Evolutionary conservation across 2,797 vertebrate genomes (phyloP), one percentile per base, ranked within the genome.

Genomic region (Hyperoplus immaculatus): DNA sequence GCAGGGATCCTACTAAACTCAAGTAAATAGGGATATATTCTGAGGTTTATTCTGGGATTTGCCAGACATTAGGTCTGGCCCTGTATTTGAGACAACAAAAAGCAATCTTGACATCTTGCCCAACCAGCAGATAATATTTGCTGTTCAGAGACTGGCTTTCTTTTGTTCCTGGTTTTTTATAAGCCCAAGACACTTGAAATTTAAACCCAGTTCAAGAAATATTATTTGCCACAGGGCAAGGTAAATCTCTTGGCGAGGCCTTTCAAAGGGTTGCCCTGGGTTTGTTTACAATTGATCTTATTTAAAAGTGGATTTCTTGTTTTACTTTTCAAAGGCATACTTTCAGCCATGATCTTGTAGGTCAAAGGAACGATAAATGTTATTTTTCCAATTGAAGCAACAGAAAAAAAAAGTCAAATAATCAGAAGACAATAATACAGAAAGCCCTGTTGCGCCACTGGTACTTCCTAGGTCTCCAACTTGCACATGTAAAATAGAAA

Each of bases 271-370:
- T 94, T 95, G 95, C 94, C 94, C 94, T 93, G 91, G 93, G 94
- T 96, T 96, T 95, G 95, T 96, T 96, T 95, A 95, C 94, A 94
- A 96, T 95, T 96, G 94, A 95, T 96, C 95, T 95, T 95, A 96
- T 95, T 95, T 95, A 95, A 95, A 95, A 96, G 94, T 94, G 90
- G 93, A 92, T 94, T 95, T 95, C 91, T 94, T 90, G 90, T 95
- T 95, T 94, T 93, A 94, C 87, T 94, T 94, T 95, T 96, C 94
- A 96, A 95, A 96, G 94, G 88, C 91, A 81, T 85, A 87, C 89
- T 93, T 92, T 94, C 91, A 94, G 85, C 88, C 88, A 70, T 95
- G 94, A 95, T 95, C 94, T 93, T 78, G 65, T 68, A 87, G 94
- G 95, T 95, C 93, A 94, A 95, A 93, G 73, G 88, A 93, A 91